Conservation (phyloP, 2,888 invertebrate genomes). For the Cryptus armator region DNA sequence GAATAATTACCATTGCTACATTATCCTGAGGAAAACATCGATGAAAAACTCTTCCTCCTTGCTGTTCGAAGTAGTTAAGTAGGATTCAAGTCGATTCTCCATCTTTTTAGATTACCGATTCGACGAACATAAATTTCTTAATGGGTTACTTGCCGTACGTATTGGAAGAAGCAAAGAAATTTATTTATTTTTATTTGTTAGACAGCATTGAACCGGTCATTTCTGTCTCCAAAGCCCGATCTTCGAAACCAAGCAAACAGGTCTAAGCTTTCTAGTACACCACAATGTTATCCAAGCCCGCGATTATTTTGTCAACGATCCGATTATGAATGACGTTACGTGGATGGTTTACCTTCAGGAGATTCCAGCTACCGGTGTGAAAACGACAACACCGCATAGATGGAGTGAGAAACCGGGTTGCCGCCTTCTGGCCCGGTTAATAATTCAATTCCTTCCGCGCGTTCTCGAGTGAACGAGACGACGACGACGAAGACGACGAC, state of each 20-base stretch:
- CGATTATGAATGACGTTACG: slow-evolving; percentile 70
- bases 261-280: background rate
- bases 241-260: slow-evolving; percentile 5
- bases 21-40: no score
- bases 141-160: no score
- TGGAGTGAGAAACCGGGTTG: slow-evolving; percentile 73
- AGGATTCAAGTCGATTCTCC: no score
- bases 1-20: no score
- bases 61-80: no score
- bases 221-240: background rate
- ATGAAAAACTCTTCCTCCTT: no score
- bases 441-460: slow-evolving; percentile 84
- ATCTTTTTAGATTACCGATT: no score
- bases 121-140: no score
- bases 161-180: no score
- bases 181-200: no score
- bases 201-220: background rate
- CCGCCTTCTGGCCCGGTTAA: slow-evolving; percentile 83
- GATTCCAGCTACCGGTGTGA: slow-evolving; percentile 45
- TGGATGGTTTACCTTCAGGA: slow-evolving; percentile 60
- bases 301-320: slow-evolving; percentile 65
- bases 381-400: slow-evolving; percentile 40
- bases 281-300: background rate
- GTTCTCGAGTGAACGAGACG: slow-evolving; percentile 67
- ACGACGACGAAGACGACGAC: slow-evolving; percentile 41